Conservation (phyloP, 2,797 vertebrate genomes). For the Coregonus ussuriensis region DNA sequence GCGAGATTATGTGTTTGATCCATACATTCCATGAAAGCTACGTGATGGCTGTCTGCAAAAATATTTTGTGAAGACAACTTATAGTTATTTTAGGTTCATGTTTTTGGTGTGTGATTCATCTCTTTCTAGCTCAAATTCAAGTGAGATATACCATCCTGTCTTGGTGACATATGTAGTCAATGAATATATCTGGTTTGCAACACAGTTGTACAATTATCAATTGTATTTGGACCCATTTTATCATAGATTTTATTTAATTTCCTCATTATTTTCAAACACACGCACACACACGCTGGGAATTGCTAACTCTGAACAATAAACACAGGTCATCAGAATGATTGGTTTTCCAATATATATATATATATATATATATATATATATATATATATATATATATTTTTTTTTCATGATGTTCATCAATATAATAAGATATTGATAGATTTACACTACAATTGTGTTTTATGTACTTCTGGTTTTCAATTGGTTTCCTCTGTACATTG, state of each 20-base stretch:
- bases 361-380: too few species aligned
- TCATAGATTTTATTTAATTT: conserved; percentile 49
- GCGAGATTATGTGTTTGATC: neutral
- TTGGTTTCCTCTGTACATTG: conserved; percentile 67
- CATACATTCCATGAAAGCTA: neutral
- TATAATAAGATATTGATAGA: conserved; percentile 86
- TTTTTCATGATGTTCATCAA: conserved; percentile 82
- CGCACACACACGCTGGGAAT: conserved; percentile 47
- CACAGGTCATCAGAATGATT: conserved; percentile 74
- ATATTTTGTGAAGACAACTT: too few species aligned
- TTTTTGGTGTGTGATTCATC: neutral
- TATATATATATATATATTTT: too few species aligned
- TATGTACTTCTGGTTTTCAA: conserved; percentile 74
- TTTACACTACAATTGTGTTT: conserved; percentile 82
- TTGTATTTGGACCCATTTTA: conserved; percentile 26
- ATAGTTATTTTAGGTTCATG: neutral
- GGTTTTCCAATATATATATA: conserved; percentile 74
- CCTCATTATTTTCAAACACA: conserved; percentile 71
- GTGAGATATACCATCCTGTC: neutral
- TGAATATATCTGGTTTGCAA: neutral
- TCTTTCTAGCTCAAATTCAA: neutral
- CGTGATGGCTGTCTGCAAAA: too few species aligned
- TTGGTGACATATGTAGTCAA: neutral
- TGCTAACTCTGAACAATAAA: conserved; percentile 66
- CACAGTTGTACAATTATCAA: neutral